A percentile compares a stretch with the other conserved stretches of the same genome.
These are phyloP conservation scores for Drosophila paranaensis DNA, from an alignment of 2,888 invertebrate genomes.

Conservation along the genomic window DNA sequence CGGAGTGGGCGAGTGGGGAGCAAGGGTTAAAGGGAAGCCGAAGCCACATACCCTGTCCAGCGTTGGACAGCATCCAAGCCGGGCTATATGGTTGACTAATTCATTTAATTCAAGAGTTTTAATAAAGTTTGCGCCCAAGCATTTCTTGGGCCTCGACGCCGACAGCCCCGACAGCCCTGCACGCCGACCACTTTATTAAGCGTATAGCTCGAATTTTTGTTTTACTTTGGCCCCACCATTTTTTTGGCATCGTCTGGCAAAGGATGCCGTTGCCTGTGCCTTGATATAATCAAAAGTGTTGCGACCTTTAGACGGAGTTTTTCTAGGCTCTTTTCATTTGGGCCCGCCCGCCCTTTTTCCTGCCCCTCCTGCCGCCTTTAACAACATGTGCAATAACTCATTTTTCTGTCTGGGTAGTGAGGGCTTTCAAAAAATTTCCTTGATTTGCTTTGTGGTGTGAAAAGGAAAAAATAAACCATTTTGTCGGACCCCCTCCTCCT, in stretches of 20 bases:
- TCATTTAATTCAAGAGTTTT: conserved; percentile 80
- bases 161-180: not conserved
- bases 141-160: conserved; percentile 57
- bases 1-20: conserved; percentile 10
- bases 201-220: conserved; percentile 64
- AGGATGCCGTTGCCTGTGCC: conserved; percentile 33
- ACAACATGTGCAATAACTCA: conserved; percentile 75
- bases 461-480: conserved; percentile 57
- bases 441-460: conserved; percentile 80
- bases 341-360: not conserved
- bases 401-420: conserved; percentile 57
- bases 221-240: conserved; percentile 37
- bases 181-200: conserved; percentile 73
- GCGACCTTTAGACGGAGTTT: conserved; percentile 57
- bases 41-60: conserved; percentile 47
- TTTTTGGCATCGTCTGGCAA: conserved; percentile 58
- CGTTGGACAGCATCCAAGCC: conserved; percentile 55
- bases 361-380: not conserved
- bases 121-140: conserved; percentile 76
- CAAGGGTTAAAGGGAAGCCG: conserved; percentile 26
- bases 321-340: conserved; percentile 37
- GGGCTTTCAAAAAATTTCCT: conserved; percentile 71
- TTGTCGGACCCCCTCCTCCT: conserved; percentile 27
- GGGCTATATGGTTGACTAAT: conserved; percentile 80
- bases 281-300: conserved; percentile 79